Percentiles rank a stretch among this genome's conserved stretches.
Conservation (phyloP, 2,113 vertebrate species). For the Elephantulus edwardii region DNA sequence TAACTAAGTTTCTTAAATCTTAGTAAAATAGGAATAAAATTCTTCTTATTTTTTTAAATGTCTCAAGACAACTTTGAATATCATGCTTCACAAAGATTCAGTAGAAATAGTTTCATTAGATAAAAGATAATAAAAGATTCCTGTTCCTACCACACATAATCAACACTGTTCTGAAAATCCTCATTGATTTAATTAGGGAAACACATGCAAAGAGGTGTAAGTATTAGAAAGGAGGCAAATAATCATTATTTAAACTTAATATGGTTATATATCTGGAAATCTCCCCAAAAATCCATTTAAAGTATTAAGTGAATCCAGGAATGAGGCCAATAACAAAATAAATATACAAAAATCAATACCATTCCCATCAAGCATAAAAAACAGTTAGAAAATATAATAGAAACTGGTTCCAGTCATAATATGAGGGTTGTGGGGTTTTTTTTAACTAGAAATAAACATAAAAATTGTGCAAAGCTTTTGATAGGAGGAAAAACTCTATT, state of each 20-base stretch:
- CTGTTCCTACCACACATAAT: background rate
- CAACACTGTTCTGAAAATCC: slow-evolving; percentile 19
- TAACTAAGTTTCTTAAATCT: slow-evolving; percentile 44
- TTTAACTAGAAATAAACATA: slow-evolving; percentile 26
- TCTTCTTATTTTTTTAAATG: background rate
- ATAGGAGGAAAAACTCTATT: background rate
- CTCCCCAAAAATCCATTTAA: slow-evolving; percentile 50
- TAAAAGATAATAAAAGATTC: slow-evolving; percentile 3
- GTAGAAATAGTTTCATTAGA: background rate
- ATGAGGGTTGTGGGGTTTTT: too few species aligned
- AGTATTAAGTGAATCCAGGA: slow-evolving; percentile 54
- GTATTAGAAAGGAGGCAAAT: slow-evolving; percentile 27
- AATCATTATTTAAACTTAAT: slow-evolving; percentile 55
- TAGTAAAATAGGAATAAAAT: slow-evolving; percentile 50
- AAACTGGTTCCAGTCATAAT: background rate
- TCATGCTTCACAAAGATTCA: background rate
- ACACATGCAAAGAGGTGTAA: slow-evolving; percentile 18
- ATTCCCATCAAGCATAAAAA: slow-evolving; percentile 28
- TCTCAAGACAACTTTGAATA: slow-evolving; percentile 32
- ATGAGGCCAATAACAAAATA: slow-evolving; percentile 52
- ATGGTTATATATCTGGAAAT: slow-evolving; percentile 48
- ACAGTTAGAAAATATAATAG: background rate
- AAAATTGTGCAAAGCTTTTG: background rate
- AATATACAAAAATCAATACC: slow-evolving; percentile 62
- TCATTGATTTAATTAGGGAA: slow-evolving; percentile 58